Evolutionary conservation across 2,113 vertebrate species (phyloP), one percentile per base, ranked within the genome.

Genomic region (Ochotona curzoniae): DNA sequence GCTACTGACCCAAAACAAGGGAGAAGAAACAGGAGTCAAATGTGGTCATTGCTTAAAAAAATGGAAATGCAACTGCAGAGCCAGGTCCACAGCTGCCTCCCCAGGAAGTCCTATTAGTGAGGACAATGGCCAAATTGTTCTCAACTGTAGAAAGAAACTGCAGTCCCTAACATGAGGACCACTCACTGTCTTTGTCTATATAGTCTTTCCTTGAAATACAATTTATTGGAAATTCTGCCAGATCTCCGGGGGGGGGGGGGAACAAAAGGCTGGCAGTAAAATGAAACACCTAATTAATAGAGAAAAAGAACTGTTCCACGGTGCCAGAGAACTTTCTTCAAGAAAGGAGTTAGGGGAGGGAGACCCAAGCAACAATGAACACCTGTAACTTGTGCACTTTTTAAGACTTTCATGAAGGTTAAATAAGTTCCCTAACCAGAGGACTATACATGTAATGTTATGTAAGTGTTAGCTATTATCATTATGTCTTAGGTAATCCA

Each of bases 271-370:
- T 96, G 96, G 96, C 87, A 89, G 81, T 90, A 96, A 97, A 96
- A 96, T 95, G 96, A 96, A 97, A 96, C 95, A 97, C 95, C 95
- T 96, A 96, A 90, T 96, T 97, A 97, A 87, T 25, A 49, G 91
- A 87, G 64, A 82, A n/a, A 30, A 83, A 82, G 35, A 30, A 83
- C 83, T 35, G 69, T 25, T 97, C 73, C 61, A 30, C 75, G 47
- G 51, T 93, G 87, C 95, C 93, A 93, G 73, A 93, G 91, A 93
- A 92, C 69, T 95, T 95, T 95, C 84, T 74, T 35, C 69, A 82
- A 71, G 61, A 54, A 73, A 79, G 89, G 51, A 76, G 38, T 61
- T 81, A 47, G 10, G 64, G 64, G 75, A 75, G 44, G 75, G 17
- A 70, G 26, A 28, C 18, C 44, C 70, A 47, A 14, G 14, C 60